phyloP scores from a whole-genome alignment of 2,888 invertebrate species.

The Baccha elongata region DNA sequence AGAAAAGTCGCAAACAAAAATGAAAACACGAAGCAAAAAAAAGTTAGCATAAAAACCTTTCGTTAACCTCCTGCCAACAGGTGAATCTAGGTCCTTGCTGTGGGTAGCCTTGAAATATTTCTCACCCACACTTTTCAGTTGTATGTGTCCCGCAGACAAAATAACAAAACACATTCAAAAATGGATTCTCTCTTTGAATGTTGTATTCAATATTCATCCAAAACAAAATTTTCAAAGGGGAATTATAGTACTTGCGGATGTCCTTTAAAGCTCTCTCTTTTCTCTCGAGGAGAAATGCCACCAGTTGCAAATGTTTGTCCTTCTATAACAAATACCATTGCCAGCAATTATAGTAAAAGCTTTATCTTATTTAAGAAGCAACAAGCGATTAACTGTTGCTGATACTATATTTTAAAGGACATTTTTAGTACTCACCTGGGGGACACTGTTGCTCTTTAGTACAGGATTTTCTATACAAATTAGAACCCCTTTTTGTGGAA shows the following conservation, averaged over 20 bases:
- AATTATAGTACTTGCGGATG: conserved; percentile 40
- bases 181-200: neutral
- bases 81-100: conserved; percentile 61
- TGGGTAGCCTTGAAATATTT: conserved; percentile 59
- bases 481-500: conserved; percentile 58
- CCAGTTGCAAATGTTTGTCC: conserved; percentile 58
- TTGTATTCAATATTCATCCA: neutral
- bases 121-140: conserved; percentile 45
- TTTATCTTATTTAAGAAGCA: conserved; percentile 35
- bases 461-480: conserved; percentile 43
- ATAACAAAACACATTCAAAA: conserved; percentile 18
- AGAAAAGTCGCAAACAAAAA: conserved; percentile 12
- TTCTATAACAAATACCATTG: no score
- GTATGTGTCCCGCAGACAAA: conserved; percentile 29
- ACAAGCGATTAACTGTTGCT: conserved; percentile 69
- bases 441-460: conserved; percentile 52
- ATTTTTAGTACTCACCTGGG: conserved; percentile 47
- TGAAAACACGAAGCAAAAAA: conserved; percentile 11
- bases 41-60: conserved; percentile 41
- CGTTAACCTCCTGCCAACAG: conserved; percentile 56
- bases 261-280: conserved; percentile 26
- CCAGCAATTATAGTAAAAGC: conserved; percentile 26
- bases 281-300: conserved; percentile 54
- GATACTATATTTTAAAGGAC: neutral
- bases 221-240: conserved; percentile 3